Percentiles rank a stretch among this genome's conserved stretches.
Conservation (phyloP, 2,797 vertebrate genomes). For the Hybognathus amarus region DNA sequence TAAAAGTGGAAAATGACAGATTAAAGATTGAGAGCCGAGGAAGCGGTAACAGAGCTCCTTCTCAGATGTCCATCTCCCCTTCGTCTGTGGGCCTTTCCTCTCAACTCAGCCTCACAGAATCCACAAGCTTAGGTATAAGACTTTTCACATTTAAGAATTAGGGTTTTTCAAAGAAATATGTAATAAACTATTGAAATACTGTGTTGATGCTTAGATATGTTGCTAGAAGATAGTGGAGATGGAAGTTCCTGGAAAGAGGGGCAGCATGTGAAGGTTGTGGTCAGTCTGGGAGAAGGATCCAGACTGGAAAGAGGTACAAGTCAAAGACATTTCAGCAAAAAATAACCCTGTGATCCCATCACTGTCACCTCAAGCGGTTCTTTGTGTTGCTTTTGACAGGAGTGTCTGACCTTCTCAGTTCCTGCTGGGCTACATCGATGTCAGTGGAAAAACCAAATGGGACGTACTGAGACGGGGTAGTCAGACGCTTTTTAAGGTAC, state of each 20-base stretch:
- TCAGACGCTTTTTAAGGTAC: slow-evolving; percentile 86
- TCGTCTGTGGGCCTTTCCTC: slow-evolving; percentile 77
- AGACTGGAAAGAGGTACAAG: slow-evolving; percentile 83
- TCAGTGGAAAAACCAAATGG: slow-evolving; percentile 89
- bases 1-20: slow-evolving; percentile 84
- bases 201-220: slow-evolving; percentile 77
- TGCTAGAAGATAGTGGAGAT: slow-evolving; percentile 84
- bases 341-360: neutral
- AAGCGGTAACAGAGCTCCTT: slow-evolving; percentile 78
- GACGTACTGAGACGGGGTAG: slow-evolving; percentile 87
- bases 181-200: neutral
- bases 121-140: slow-evolving; percentile 82
- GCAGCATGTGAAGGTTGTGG: slow-evolving; percentile 84
- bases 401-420: slow-evolving; percentile 78
- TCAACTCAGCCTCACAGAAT: slow-evolving; percentile 83
- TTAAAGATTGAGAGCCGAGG: slow-evolving; percentile 82
- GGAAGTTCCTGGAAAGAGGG: slow-evolving; percentile 83
- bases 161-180: neutral
- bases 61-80: slow-evolving; percentile 80
- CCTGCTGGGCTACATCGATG: slow-evolving; percentile 86
- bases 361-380: neutral
- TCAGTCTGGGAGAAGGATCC: slow-evolving; percentile 81
- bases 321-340: neutral
- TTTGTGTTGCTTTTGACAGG: slow-evolving; percentile 66
- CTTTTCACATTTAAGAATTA: neutral